A percentile compares a stretch with the other conserved stretches of the same genome.
Evolutionary conservation across 2,797 vertebrate genomes (phyloP).

Genomic region (Otolemur crassicaudatus): DNA sequence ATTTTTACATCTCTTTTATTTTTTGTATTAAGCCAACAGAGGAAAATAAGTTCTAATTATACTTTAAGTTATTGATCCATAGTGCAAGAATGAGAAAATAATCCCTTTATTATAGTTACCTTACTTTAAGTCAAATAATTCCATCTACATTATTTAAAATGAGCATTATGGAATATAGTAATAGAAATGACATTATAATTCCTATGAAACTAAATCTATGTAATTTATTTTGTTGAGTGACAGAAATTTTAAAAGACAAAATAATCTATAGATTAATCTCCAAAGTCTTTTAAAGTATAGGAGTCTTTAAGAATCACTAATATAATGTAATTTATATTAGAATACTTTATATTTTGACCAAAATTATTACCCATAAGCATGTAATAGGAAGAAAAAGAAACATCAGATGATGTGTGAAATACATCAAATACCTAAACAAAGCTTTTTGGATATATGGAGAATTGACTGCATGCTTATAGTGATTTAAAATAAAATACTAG

Average conservation of each 20-base stretch:
- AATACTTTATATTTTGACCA: not conserved
- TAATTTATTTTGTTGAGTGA: not conserved
- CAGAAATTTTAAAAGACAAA: not conserved
- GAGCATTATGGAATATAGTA: not conserved
- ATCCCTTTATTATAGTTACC: not conserved
- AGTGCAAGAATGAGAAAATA: not conserved
- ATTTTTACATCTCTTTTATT: not conserved
- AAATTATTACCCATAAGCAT: not conserved
- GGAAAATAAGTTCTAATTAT: not conserved
- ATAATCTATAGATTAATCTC: slow-evolving; percentile 7
- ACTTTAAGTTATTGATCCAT: not conserved
- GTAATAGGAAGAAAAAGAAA: not conserved
- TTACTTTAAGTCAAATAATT: not conserved
- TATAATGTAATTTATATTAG: slow-evolving; percentile 12
- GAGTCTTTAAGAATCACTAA: not conserved
- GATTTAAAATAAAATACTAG: not conserved
- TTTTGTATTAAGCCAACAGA: not conserved
- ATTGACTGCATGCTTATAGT: not conserved
- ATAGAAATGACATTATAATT: not conserved
- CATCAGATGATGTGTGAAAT: not conserved
- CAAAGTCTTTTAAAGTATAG: not conserved
- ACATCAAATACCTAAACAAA: not conserved
- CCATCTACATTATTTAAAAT: not conserved
- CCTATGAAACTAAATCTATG: not conserved
- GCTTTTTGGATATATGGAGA: not conserved